phyloP scores from a whole-genome alignment of 2,113 vertebrate genomes.

The Nesogale talazaci region DNA sequence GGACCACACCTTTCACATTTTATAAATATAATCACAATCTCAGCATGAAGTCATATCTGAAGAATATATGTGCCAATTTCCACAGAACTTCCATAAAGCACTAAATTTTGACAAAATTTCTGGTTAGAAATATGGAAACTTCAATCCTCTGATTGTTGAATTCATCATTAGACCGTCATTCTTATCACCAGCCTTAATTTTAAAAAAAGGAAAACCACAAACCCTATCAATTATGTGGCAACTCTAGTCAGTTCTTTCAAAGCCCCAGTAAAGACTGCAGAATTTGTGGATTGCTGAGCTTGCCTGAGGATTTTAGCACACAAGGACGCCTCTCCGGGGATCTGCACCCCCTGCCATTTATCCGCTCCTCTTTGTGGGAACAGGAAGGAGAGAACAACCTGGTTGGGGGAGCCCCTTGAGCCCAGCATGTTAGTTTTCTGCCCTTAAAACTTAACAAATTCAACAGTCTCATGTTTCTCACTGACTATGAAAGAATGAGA shows the following conservation, averaged over 20 bases:
- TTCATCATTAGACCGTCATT: background rate
- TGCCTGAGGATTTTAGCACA: background rate
- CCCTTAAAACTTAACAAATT: background rate
- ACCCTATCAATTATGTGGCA: background rate
- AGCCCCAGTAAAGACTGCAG: background rate
- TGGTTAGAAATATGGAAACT: background rate
- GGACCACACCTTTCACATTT: background rate
- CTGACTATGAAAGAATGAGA: background rate
- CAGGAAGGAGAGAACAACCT: slow-evolving; percentile 40
- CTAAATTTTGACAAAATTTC: background rate
- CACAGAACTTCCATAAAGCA: background rate
- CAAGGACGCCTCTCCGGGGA: background rate
- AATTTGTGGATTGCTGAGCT: background rate
- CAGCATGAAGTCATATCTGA: background rate
- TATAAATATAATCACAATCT: background rate
- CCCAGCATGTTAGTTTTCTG: background rate
- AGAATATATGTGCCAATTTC: background rate
- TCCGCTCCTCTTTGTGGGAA: slow-evolving; percentile 45
- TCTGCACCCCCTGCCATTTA: background rate
- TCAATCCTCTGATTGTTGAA: background rate
- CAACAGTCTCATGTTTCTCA: background rate
- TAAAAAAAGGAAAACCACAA: background rate
- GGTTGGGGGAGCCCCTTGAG: slow-evolving; percentile 11
- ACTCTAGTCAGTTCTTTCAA: background rate
- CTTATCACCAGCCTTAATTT: background rate